Percentiles rank a stretch among this genome's conserved stretches.
Conservation (phyloP, 2,888 invertebrate species). For the Hofmannophila pseudospretella region DNA sequence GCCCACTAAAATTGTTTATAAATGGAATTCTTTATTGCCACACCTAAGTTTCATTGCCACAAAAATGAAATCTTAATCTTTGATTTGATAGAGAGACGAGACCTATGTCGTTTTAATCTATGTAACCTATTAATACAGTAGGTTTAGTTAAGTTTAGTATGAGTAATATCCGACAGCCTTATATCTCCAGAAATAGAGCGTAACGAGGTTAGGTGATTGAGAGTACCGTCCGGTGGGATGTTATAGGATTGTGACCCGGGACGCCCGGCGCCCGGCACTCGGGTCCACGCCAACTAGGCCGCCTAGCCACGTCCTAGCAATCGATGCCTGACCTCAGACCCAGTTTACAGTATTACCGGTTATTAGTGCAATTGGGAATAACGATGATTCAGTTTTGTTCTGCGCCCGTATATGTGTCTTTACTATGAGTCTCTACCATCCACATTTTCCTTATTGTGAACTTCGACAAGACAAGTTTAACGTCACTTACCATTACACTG, state of each 20-base stretch:
- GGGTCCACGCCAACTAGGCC: conserved; percentile 57
- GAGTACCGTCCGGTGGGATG: conserved; percentile 33
- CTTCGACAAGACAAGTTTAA: too few relatives aligned
- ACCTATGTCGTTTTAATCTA: too few relatives aligned
- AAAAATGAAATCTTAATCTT: conserved; percentile 3
- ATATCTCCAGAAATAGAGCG: conserved; percentile 49
- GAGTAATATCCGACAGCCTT: too few relatives aligned
- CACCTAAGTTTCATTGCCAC: conserved; percentile 7
- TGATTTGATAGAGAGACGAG: neutral
- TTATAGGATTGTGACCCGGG: conserved; percentile 33
- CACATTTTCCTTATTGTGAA: too few relatives aligned
- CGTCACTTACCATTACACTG: too few relatives aligned
- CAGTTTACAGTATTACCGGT: conserved; percentile 15
- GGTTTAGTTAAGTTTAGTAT: too few relatives aligned
- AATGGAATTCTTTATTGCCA: conserved; percentile 6
- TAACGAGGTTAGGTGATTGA: conserved; percentile 35
- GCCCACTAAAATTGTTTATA: conserved; percentile 30
- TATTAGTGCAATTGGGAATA: neutral
- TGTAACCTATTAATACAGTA: too few relatives aligned
- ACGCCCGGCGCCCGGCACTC: conserved; percentile 9
- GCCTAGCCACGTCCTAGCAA: conserved; percentile 55
- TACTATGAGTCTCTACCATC: too few relatives aligned
- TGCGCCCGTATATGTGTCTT: neutral
- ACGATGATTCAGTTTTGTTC: neutral
- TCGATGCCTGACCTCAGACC: conserved; percentile 42